Conservation (phyloP, 2,113 vertebrate genomes). For the Accipiter virgatus region DNA sequence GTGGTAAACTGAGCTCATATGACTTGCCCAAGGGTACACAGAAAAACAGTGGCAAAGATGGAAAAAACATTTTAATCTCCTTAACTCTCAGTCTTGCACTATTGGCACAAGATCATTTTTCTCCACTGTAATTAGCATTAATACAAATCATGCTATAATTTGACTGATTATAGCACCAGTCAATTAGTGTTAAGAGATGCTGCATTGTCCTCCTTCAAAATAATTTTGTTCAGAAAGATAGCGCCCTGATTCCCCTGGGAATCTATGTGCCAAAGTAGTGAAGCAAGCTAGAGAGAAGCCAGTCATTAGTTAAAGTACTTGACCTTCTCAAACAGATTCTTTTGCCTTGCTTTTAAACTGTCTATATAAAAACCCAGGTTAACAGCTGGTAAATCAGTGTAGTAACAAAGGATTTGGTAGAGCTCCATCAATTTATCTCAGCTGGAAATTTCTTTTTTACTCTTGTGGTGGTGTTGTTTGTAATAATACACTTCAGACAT, state of each 20-base stretch:
- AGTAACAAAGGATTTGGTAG: background rate
- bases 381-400: background rate
- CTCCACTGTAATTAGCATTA: background rate
- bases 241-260: background rate
- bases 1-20: background rate
- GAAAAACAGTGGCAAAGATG: background rate
- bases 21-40: background rate
- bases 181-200: background rate
- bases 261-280: background rate
- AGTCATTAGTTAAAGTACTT: background rate
- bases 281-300: background rate
- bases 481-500: background rate
- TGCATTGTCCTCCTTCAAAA: background rate
- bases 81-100: background rate
- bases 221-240: background rate
- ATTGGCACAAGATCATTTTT: background rate
- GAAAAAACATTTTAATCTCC: background rate
- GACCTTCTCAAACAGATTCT: background rate
- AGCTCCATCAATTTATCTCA: background rate
- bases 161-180: constrained; percentile 3
- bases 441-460: background rate
- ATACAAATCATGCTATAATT: background rate
- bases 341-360: background rate
- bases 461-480: background rate
- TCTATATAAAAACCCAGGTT: background rate